Conservation (phyloP, 2,888 invertebrate genomes). For the Drosophila cracens region DNA sequence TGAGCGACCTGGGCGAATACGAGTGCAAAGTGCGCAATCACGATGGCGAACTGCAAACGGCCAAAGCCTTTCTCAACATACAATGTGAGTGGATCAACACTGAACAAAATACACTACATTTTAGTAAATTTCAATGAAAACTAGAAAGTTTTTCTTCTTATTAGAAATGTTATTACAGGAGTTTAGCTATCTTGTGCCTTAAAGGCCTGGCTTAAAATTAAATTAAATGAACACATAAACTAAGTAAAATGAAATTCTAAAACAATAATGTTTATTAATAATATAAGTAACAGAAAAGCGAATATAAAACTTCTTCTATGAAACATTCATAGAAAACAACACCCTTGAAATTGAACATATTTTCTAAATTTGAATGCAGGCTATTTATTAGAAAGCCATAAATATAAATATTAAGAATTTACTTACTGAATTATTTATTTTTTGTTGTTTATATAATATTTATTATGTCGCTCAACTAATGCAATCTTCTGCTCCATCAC, state of each 20-base stretch:
- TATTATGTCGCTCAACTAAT: not conserved
- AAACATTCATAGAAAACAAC: not conserved
- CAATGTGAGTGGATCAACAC: slow-evolving; percentile 90
- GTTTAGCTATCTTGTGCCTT: too few species aligned
- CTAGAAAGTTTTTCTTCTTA: not conserved
- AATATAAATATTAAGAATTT: too few species aligned
- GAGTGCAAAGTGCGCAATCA: slow-evolving; percentile 92
- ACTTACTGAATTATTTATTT: too few species aligned
- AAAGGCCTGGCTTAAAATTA: too few species aligned
- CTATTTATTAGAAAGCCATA: too few species aligned
- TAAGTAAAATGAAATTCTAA: not conserved
- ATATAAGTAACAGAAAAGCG: not conserved
- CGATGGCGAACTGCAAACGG: slow-evolving; percentile 91
- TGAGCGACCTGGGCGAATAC: slow-evolving; percentile 94
- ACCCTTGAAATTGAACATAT: too few species aligned
- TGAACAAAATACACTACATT: not conserved
- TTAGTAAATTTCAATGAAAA: not conserved
- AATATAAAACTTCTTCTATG: not conserved
- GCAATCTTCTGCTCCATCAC: slow-evolving; percentile 56
- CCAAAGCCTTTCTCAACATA: slow-evolving; percentile 94
- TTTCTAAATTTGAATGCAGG: too few species aligned
- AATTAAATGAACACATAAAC: too few species aligned
- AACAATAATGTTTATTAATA: not conserved
- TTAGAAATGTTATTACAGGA: not conserved
- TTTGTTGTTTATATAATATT: too few species aligned